These are phyloP conservation scores for Smittia sp. DNA, from an alignment of 2,888 invertebrate genomes.

Conservation along the genomic window DNA sequence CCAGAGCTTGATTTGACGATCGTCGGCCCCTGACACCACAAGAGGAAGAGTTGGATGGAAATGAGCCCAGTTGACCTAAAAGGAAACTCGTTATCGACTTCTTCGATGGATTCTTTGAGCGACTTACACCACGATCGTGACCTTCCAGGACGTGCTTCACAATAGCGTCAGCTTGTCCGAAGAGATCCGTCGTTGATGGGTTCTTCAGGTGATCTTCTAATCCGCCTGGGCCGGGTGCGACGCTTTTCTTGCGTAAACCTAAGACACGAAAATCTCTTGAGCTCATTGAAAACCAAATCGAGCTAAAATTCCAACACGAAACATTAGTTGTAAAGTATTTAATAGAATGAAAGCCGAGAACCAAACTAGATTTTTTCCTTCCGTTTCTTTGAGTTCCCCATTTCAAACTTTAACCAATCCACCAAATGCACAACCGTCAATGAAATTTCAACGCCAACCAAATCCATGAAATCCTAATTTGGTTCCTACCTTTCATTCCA, in stretches of 20 bases:
- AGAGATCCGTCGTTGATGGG: slow-evolving; percentile 85
- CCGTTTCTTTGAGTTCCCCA: neutral
- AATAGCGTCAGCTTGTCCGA: slow-evolving; percentile 90
- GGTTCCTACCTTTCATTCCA: slow-evolving; percentile 46
- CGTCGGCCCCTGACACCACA: slow-evolving; percentile 98
- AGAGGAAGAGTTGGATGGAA: slow-evolving; percentile 94
- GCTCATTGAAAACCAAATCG: neutral
- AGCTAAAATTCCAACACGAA: neutral
- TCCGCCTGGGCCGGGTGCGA: slow-evolving; percentile 91
- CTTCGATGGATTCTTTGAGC: no score
- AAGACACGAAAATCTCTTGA: neutral
- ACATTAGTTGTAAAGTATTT: neutral
- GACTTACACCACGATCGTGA: slow-evolving; percentile 86
- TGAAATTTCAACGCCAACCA: neutral
- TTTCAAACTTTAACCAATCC: neutral
- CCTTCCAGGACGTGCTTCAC: slow-evolving; percentile 89
- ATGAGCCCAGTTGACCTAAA: slow-evolving; percentile 80
- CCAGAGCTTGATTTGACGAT: slow-evolving; percentile 96
- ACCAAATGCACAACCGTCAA: neutral
- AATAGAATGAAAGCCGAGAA: slow-evolving; percentile 1
- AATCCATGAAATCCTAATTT: slow-evolving; percentile 13
- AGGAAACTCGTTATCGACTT: no score
- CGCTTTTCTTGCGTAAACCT: slow-evolving; percentile 92
- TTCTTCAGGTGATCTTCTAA: slow-evolving; percentile 84
- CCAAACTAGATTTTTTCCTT: slow-evolving; percentile 18